phyloP scores from a whole-genome alignment of 2,113 vertebrate genomes.

The Neodontobutis hainanensis region DNA sequence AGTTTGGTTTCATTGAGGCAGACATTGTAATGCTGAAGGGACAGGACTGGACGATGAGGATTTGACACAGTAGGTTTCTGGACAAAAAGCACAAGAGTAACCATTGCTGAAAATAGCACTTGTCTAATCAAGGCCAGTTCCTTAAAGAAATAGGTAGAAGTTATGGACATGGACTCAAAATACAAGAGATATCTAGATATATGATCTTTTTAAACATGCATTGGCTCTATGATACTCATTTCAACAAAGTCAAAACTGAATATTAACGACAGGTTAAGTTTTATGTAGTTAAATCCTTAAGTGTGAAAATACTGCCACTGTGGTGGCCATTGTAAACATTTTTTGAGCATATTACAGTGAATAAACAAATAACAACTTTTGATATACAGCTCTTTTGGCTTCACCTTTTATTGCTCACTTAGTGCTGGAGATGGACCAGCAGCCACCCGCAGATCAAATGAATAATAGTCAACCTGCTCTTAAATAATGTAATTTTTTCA shows the following conservation, averaged over 20 bases:
- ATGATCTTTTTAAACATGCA: not conserved
- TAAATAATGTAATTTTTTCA: conserved; percentile 8
- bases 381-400: conserved; percentile 10
- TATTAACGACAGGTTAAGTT: not conserved
- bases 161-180: not conserved
- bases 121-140: conserved; percentile 39
- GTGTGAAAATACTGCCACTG: not conserved
- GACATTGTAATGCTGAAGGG: conserved; percentile 24
- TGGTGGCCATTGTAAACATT: no score
- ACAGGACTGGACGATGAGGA: conserved; percentile 9
- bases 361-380: no score
- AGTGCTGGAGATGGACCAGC: conserved; percentile 14
- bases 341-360: no score
- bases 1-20: conserved; percentile 53
- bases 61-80: conserved; percentile 21
- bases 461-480: conserved; percentile 29
- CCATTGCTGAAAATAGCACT: conserved; percentile 31
- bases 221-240: not conserved
- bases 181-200: not conserved
- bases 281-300: not conserved
- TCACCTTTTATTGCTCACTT: conserved; percentile 17
- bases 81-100: conserved; percentile 25
- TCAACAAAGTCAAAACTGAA: not conserved
- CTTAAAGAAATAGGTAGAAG: conserved; percentile 42
- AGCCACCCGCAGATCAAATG: conserved; percentile 29